phyloP scores from a whole-genome alignment of 2,113 vertebrate genomes.

The Toxotes jaculatrix region DNA sequence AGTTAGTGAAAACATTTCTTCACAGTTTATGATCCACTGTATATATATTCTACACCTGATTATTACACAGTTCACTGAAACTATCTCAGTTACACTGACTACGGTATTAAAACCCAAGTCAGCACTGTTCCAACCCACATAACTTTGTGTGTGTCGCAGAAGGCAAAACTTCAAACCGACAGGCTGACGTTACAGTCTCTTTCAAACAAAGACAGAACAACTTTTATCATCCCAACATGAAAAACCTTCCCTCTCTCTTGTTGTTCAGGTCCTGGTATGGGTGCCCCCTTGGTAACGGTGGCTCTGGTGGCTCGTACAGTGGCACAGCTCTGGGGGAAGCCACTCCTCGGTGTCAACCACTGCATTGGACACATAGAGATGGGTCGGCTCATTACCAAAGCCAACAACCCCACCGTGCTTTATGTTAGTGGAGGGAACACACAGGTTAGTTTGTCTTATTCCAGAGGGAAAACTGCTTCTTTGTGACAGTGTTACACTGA shows the following conservation, averaged over 20 bases:
- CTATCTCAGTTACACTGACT: too few relatives aligned
- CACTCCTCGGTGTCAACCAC: constrained; percentile 92
- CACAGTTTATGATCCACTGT: neutral
- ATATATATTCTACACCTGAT: too few relatives aligned
- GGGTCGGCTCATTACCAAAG: constrained; percentile 91
- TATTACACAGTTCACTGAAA: too few relatives aligned
- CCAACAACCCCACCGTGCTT: constrained; percentile 90
- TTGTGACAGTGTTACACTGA: neutral
- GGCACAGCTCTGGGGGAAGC: constrained; percentile 91
- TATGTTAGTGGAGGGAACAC: constrained; percentile 96
- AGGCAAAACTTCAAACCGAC: neutral
- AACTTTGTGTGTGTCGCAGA: neutral
- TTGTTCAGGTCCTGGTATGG: constrained; percentile 91
- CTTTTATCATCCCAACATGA: neutral
- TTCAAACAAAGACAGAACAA: neutral
- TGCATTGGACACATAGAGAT: constrained; percentile 96
- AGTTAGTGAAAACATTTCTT: neutral
- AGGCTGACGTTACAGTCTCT: neutral
- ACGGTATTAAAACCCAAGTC: too few relatives aligned
- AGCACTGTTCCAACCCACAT: neutral
- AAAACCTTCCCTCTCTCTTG: neutral
- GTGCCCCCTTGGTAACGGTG: constrained; percentile 88
- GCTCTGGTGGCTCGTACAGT: constrained; percentile 91
- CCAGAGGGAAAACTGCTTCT: neutral
- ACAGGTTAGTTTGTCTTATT: constrained; percentile 83